A percentile compares a stretch with the other conserved stretches of the same genome.
Conservation (phyloP, 2,113 vertebrate species). For the Atlantisia rogersi region DNA sequence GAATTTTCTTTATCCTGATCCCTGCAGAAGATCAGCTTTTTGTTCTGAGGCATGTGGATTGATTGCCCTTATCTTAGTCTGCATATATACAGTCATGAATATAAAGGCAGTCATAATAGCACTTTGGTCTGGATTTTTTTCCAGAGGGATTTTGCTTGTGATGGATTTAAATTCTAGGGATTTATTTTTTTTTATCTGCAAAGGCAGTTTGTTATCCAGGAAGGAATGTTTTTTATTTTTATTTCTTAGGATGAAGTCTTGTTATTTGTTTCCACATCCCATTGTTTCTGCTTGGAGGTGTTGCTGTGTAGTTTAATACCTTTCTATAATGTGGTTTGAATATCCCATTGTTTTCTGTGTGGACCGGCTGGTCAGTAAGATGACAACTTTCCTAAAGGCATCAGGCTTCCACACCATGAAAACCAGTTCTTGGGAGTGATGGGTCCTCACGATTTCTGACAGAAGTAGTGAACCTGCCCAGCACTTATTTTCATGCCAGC, state of each 20-base stretch:
- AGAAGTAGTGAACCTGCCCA: background rate
- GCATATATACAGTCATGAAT: slow-evolving; percentile 41
- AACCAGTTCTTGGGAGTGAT: background rate
- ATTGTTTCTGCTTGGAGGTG: background rate
- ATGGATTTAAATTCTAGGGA: slow-evolving; percentile 45
- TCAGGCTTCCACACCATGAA: background rate
- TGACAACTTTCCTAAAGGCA: background rate
- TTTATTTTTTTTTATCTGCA: slow-evolving; percentile 43
- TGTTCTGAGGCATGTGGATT: slow-evolving; percentile 21
- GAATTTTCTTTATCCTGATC: slow-evolving; percentile 10
- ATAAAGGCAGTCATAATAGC: slow-evolving; percentile 3
- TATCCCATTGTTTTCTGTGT: background rate
- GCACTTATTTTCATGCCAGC: background rate
- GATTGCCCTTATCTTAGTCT: slow-evolving; percentile 59
- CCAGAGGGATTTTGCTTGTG: background rate
- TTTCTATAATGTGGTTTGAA: background rate
- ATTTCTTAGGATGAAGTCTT: slow-evolving; percentile 8
- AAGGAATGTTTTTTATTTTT: background rate
- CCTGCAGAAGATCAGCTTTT: slow-evolving; percentile 16
- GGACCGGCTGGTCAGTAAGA: background rate
- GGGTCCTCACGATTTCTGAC: background rate
- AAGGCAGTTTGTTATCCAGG: slow-evolving; percentile 2
- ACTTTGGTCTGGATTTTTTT: background rate
- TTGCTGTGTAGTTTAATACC: background rate
- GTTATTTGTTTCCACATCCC: background rate